Base-by-base conservation (phyloP, 2,888 invertebrate genomes). In the Heliconius charithonia region DNA sequence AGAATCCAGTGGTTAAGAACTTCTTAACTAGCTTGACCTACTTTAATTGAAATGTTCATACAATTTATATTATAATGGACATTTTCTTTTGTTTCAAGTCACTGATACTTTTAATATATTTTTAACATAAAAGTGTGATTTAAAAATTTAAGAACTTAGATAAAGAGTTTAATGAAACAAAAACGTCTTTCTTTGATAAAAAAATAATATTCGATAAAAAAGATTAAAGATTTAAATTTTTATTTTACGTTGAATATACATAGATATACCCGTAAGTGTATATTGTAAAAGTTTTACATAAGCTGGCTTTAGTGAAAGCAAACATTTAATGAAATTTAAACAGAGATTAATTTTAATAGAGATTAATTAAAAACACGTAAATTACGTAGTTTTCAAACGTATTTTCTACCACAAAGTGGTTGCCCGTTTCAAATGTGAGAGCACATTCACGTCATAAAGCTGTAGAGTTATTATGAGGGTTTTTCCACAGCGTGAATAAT, bases 401-500 rank as follows among this genome's bases (percentile, higher is more conserved):
- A 63, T 73, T 9, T 63, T 41, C 22, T 25, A 63, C 27, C 62
- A 45, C 29, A 74, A 65, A 74, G 45, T 74, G 74, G 63, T 74
- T 63, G 22, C 74, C 45, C 63, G 62, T 45, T 65, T 74, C 41
- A 74, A 74, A 74, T 63, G 45, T 45, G 41, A 74, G 41, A 63
- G 27, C 74, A 45, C 19, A 63, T 74, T 45, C 63, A 74, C 63
- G 62, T 63, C 19, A 74, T 63, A 74, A 37, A n/a, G 27, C 74
- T 74, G 45, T 74, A 74, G 65, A 74, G 27, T 41, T 45, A 74
- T 65, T 74, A 65, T 65, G 74, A 29, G 45, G 63, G 45, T 27
- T 74, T 74, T 72, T 74, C 63, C 74, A 22, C 7, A 63, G 41
- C 74, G 74, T 74, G 62, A 74, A 45, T 74, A 63, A 65, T 22